phyloP scores from a whole-genome alignment of 2,888 invertebrate species.

The Eupeodes latifasciatus region DNA sequence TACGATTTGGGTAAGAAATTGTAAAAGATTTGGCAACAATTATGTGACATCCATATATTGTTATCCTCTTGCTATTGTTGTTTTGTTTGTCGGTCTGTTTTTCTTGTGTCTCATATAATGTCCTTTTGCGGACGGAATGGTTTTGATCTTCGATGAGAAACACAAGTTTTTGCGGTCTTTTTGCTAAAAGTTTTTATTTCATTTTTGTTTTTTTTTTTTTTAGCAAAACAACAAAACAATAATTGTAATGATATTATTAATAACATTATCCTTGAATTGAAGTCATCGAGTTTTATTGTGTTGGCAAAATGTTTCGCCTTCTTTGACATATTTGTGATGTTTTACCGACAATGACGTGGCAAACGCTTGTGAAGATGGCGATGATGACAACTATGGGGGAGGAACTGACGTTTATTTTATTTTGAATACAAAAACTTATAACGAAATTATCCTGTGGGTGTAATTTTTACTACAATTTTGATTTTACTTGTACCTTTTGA shows the following conservation, averaged over 20 bases:
- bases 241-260: conserved; percentile 64
- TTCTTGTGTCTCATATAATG: background rate
- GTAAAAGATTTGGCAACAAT: conserved; percentile 56
- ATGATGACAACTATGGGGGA: background rate
- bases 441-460: conserved; percentile 46
- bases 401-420: background rate
- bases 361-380: background rate
- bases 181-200: background rate
- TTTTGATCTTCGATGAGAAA: conserved; percentile 50
- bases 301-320: conserved; percentile 60
- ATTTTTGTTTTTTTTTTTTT: conserved; percentile 14
- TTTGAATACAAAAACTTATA: conserved; percentile 21
- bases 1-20: background rate
- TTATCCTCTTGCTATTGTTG: conserved; percentile 50
- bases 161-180: conserved; percentile 59
- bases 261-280: conserved; percentile 68
- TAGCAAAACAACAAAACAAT: conserved; percentile 56
- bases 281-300: conserved; percentile 65
- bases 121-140: conserved; percentile 32
- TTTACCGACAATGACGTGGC: background rate
- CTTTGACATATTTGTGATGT: conserved; percentile 42
- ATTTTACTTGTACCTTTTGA: conserved; percentile 14
- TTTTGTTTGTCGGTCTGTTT: conserved; percentile 25
- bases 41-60: conserved; percentile 63
- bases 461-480: conserved; percentile 28